Base-by-base conservation (phyloP, 1,140 invertebrate species). In the Hylaeus volcanicus region DNA sequence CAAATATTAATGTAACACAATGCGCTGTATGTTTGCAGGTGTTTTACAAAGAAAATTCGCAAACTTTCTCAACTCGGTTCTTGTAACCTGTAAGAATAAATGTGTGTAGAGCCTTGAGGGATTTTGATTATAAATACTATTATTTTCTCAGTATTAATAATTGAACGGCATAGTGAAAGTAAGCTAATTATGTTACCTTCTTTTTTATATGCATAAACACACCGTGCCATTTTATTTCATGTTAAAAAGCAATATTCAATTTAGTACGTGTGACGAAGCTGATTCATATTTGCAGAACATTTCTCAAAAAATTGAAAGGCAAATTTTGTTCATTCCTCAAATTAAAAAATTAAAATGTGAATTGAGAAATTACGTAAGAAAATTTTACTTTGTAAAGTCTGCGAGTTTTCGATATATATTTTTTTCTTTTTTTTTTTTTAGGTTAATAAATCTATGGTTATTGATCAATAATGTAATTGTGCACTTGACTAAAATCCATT, bases 1-100 rank as follows among this genome's bases (percentile, higher is more conserved):
- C 78, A 80, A 81, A 81, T 81, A 56, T 70, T 71, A 81, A 81
- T 76, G 63, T 76, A 81, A 76, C 55, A 37, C 45, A 53, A 58
- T 75, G 51, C n/a, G 61, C 12, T 78, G n/a, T 74, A 81, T 8
- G 60, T 56, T 45, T 79, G 43, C 55, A 76, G 61, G 48, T 45
- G 8, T 77, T 55, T 76, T 76, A 43, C 45, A 64, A 76, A 70
- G 66, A 37, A 69, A 76, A 56, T 81, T 81, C 51, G 48, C 64
- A 68, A 75, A 66, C 55, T 75, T 79, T 72, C 61, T 55, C 26
- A 2, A 55, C 37, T 64, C 26, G 39, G 12, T 65, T 9, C n/a
- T 26, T 72, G 5, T 71, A 78, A 60, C 58, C 45, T 73, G 48
- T 6, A 64, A 79, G 65, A 65, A 41, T 43, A 48, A 12, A 56